A percentile compares a stretch with the other conserved stretches of the same genome.
Conservation (phyloP, 53 echinoderm and acorn worm genomes). For the Hippasteria phrygiana region DNA sequence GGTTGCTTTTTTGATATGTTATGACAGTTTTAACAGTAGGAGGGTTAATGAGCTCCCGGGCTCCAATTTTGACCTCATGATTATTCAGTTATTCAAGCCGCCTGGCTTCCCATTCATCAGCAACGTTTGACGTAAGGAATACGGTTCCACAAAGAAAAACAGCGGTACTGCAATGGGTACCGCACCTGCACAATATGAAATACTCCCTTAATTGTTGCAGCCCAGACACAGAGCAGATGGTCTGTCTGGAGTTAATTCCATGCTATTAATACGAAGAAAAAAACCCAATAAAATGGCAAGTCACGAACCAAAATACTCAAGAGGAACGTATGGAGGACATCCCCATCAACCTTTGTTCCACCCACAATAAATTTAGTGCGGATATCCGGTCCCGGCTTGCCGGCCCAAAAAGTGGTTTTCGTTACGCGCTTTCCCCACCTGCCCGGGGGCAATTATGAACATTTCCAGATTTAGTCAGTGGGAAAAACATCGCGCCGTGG, state of each 20-base stretch:
- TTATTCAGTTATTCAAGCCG: no score
- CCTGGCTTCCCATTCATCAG: no score
- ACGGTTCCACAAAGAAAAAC: no score
- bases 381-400: neutral
- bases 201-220: no score
- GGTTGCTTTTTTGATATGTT: no score
- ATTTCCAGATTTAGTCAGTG: neutral
- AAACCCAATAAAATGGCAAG: neutral
- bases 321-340: neutral
- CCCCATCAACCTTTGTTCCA: neutral
- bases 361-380: slow-evolving; percentile 14
- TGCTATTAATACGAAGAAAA: neutral
- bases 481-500: neutral
- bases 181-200: no score
- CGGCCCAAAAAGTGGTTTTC: neutral
- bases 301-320: neutral
- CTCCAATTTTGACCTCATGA: no score
- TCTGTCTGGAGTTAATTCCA: neutral
- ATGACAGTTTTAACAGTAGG: no score
- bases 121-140: no score
- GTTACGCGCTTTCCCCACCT: neutral
- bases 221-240: neutral
- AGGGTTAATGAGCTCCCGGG: no score
- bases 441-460: neutral
- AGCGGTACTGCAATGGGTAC: no score